Evolutionary conservation across 2,888 invertebrate species (phyloP), one percentile per base, ranked within the genome.

Genomic region (Heliothis peltigera): DNA sequence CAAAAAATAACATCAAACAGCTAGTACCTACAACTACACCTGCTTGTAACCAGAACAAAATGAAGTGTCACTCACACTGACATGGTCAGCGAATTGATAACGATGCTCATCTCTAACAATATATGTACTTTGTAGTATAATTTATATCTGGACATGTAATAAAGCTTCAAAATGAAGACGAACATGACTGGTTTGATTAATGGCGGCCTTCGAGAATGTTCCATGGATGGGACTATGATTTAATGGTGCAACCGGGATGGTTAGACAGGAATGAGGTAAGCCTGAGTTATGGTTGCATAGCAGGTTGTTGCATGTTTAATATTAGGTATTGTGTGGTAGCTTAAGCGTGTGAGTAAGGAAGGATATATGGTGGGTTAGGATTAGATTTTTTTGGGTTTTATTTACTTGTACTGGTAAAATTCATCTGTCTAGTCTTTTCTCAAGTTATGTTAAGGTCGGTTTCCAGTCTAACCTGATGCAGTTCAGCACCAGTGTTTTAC

Each of bases 161-260:
- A 69, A 59, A 52, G 51, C 62, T 63, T 72, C 69, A 65, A 63
- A 69, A 63, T 55, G 17, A 51, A 77, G 74, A 81, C 71, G 68
- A 56, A 52, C 48, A 46, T 54, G 69, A 75, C 70, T 63, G 15
- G 21, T 61, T 65, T 72, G 82, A 81, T 80, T 74, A 80, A 81
- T 80, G 70, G 19, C n/a, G 7, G n/a, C 12, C 63, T 49, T 58
- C 59, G 57, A 54, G 65, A 64, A 67, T 66, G 70, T 67, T 64
- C 66, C 61, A 58, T 75, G 58, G 22, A 60, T 54, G 52, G 32
- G 46, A 59, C 59, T 52, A 77, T 80, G 72, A 80, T 81, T 81
- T 77, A 81, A 64, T 81, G 64, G 55, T 54, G 57, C 49, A 64
- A 56, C 63, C n/a, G 22, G 64, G 57, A 63, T 64, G 32, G 57